Evolutionary conservation across 2,888 invertebrate genomes (phyloP).

Genomic region (Acholoe squamosa): DNA sequence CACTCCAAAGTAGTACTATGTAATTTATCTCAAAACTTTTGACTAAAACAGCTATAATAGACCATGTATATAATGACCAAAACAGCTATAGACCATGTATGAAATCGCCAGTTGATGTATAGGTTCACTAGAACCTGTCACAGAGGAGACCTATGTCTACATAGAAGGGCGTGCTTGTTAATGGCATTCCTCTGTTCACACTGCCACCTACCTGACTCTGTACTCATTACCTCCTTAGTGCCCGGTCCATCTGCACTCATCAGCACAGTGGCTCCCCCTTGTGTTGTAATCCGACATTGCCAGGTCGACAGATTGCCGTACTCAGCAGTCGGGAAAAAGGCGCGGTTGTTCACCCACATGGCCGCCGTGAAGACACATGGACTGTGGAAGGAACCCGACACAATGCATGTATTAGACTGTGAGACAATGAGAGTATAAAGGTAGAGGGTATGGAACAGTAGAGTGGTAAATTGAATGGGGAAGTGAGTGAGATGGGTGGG

Average conservation of each 20-base stretch:
- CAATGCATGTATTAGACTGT: background rate
- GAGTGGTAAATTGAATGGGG: background rate
- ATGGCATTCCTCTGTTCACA: background rate
- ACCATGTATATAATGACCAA: too few species aligned
- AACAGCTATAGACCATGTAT: too few species aligned
- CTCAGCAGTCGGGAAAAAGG: conserved; percentile 84
- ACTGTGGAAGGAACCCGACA: conserved; percentile 68
- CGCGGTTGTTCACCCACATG: conserved; percentile 83
- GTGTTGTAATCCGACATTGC: conserved; percentile 78
- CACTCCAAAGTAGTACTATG: too few species aligned
- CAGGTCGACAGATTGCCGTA: conserved; percentile 81
- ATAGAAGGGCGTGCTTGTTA: too few species aligned
- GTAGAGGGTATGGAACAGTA: background rate
- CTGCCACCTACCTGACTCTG: background rate
- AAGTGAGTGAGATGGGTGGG: too few species aligned
- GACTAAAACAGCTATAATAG: too few species aligned
- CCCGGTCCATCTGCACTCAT: conserved; percentile 79
- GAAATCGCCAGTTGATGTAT: too few species aligned
- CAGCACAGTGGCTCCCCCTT: conserved; percentile 73
- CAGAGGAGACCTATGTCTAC: too few species aligned
- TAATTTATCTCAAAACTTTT: too few species aligned
- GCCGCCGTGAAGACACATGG: conserved; percentile 83
- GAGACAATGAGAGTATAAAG: background rate
- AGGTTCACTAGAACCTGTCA: too few species aligned
- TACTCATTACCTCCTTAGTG: background rate